Conservation (phyloP, 2,113 vertebrate genomes). For the Chascanopsetta lugubris region DNA sequence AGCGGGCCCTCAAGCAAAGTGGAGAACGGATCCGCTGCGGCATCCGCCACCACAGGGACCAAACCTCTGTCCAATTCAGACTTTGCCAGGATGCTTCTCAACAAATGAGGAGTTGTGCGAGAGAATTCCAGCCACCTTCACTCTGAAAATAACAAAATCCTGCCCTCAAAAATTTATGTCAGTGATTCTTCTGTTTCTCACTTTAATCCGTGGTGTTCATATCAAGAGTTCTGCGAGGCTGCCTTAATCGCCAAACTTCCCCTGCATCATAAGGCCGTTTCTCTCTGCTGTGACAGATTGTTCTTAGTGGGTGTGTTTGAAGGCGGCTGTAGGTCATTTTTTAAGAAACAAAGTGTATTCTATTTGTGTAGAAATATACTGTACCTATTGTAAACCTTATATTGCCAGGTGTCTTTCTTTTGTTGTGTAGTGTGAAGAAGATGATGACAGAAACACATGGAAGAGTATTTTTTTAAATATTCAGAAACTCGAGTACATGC, state of each 20-base stretch:
- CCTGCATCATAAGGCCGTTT: slow-evolving; percentile 32
- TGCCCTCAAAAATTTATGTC: slow-evolving; percentile 80
- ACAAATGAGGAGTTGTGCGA: slow-evolving; percentile 81
- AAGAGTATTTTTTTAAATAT: slow-evolving; percentile 69
- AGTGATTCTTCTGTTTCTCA: slow-evolving; percentile 54
- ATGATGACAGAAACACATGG: slow-evolving; percentile 34
- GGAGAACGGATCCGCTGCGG: slow-evolving; percentile 85
- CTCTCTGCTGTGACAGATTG: slow-evolving; percentile 32
- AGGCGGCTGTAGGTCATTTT: slow-evolving; percentile 48
- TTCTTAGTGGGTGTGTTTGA: slow-evolving; percentile 41
- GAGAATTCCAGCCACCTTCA: slow-evolving; percentile 70
- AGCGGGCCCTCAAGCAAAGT: slow-evolving; percentile 71
- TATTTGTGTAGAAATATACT: slow-evolving; percentile 75
- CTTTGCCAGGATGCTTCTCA: slow-evolving; percentile 94
- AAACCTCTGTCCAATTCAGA: slow-evolving; percentile 94
- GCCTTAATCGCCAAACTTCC: slow-evolving; percentile 67
- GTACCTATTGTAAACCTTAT: slow-evolving; percentile 43
- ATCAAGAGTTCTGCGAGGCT: slow-evolving; percentile 56
- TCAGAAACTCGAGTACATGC: slow-evolving; percentile 61
- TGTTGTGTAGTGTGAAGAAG: slow-evolving; percentile 47
- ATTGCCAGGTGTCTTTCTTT: slow-evolving; percentile 52
- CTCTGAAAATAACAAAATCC: slow-evolving; percentile 82
- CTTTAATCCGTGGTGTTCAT: slow-evolving; percentile 60
- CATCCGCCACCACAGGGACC: slow-evolving; percentile 47
- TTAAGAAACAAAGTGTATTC: slow-evolving; percentile 54